These are phyloP conservation scores for Megaleporinus macrocephalus DNA, from an alignment of 2,113 vertebrate species.

Conservation along the genomic window DNA sequence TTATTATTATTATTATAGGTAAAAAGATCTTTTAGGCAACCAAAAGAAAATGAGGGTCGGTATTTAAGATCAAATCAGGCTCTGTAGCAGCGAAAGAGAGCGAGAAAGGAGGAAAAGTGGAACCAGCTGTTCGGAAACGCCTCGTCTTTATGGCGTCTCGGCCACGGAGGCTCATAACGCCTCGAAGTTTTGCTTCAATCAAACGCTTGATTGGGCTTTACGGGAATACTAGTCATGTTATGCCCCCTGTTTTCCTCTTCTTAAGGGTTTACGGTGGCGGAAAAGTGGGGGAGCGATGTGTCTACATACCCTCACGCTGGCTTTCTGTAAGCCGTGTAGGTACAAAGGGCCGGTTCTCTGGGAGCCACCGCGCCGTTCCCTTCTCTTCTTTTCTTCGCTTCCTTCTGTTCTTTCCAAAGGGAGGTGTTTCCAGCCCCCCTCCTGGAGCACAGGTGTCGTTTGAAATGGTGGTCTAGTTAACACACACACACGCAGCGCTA, in stretches of 20 bases:
- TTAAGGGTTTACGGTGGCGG: background rate
- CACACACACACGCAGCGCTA: background rate
- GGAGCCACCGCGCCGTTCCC: constrained; percentile 56
- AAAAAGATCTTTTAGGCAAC: background rate
- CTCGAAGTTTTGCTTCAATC: constrained; percentile 69
- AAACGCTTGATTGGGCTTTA: constrained; percentile 72
- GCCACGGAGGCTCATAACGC: constrained; percentile 55
- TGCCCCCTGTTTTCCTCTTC: constrained; percentile 26
- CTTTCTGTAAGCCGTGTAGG: constrained; percentile 67
- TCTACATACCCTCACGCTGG: constrained; percentile 62
- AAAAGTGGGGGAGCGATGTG: constrained; percentile 33
- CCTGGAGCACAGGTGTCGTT: constrained; percentile 41
- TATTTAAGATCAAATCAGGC: background rate
- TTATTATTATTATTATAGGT: too few species aligned
- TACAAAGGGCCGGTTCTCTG: constrained; percentile 65
- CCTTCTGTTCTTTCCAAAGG: constrained; percentile 53
- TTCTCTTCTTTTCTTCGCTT: constrained; percentile 63
- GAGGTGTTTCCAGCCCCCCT: constrained; percentile 45
- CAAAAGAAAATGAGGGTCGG: background rate
- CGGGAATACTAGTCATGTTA: constrained; percentile 71
- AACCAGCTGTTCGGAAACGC: constrained; percentile 85
- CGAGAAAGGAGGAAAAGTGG: constrained; percentile 77
- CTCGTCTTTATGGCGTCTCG: constrained; percentile 70
- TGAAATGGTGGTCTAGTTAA: constrained; percentile 11
- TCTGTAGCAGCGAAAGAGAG: background rate